Conservation (phyloP, 2,888 invertebrate genomes). For the Aleiodes leptofemur region DNA sequence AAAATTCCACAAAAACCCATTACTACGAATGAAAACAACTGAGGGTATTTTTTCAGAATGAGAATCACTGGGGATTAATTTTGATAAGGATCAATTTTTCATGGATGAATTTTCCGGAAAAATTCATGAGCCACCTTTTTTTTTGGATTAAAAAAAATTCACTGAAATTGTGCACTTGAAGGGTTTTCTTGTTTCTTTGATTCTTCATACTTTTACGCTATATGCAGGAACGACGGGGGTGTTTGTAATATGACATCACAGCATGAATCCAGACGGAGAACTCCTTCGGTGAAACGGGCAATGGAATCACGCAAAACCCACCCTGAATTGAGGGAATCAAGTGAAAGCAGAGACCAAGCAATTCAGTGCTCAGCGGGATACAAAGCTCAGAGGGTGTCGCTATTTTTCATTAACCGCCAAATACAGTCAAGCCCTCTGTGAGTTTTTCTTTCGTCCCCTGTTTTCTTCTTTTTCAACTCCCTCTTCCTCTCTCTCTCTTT, state of each 20-base stretch:
- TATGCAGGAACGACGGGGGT: slow-evolving; percentile 55
- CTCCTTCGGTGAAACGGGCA: slow-evolving; percentile 57
- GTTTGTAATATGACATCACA: slow-evolving; percentile 68
- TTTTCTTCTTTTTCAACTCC: neutral
- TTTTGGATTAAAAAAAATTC: too few relatives aligned
- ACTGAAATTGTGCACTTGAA: slow-evolving; percentile 27
- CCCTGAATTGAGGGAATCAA: slow-evolving; percentile 60
- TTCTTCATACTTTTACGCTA: slow-evolving; percentile 8
- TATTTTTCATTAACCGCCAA: slow-evolving; percentile 72
- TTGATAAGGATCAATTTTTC: too few relatives aligned
- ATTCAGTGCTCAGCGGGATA: slow-evolving; percentile 67
- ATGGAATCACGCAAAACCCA: slow-evolving; percentile 66
- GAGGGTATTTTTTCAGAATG: too few relatives aligned
- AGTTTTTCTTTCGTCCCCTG: slow-evolving; percentile 25
- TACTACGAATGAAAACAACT: too few relatives aligned
- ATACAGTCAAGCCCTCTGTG: slow-evolving; percentile 57
- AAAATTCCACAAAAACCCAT: too few relatives aligned
- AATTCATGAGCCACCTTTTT: too few relatives aligned
- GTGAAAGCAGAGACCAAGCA: slow-evolving; percentile 62
- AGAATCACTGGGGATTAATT: too few relatives aligned
- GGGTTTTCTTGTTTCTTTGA: slow-evolving; percentile 25
- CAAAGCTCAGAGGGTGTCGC: slow-evolving; percentile 64
- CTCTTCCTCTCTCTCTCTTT: slow-evolving; percentile 13
- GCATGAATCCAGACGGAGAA: slow-evolving; percentile 67
- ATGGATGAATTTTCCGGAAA: too few relatives aligned